Percentiles rank a stretch among this genome's conserved stretches.
Conservation (phyloP, 2,113 vertebrate species). For the Pimephales promelas region DNA sequence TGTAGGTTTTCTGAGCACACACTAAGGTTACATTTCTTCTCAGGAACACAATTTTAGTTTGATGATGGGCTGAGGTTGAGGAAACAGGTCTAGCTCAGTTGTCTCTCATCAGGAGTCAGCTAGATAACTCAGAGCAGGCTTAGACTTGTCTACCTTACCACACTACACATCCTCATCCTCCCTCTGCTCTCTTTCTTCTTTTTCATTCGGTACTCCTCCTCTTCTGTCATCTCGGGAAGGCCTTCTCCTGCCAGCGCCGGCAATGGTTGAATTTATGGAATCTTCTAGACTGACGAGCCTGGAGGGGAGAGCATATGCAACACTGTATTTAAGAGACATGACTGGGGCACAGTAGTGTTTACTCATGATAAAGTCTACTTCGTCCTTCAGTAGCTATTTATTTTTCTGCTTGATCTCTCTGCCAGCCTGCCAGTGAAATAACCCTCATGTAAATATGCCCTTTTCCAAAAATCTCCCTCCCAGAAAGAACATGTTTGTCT, state of each 20-base stretch:
- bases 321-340: constrained; percentile 37
- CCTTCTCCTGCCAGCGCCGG: neutral
- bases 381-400: constrained; percentile 17
- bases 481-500: constrained; percentile 21
- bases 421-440: constrained; percentile 1
- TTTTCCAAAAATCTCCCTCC: constrained; percentile 6
- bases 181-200: neutral
- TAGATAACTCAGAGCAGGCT: constrained; percentile 42
- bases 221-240: neutral
- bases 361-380: constrained; percentile 13
- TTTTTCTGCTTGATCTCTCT: constrained; percentile 1
- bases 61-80: neutral
- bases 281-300: constrained; percentile 12
- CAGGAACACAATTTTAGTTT: neutral
- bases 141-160: constrained; percentile 35
- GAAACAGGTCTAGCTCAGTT: constrained; percentile 16
- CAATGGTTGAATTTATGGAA: constrained; percentile 26
- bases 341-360: neutral
- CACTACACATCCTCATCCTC: neutral
- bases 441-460: constrained; percentile 15
- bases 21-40: neutral
- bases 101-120: constrained; percentile 37
- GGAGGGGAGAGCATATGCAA: constrained; percentile 8
- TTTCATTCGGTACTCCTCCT: neutral
- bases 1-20: neutral